phyloP scores from a whole-genome alignment of 2,888 invertebrate genomes.

The Brachylomia viminalis region DNA sequence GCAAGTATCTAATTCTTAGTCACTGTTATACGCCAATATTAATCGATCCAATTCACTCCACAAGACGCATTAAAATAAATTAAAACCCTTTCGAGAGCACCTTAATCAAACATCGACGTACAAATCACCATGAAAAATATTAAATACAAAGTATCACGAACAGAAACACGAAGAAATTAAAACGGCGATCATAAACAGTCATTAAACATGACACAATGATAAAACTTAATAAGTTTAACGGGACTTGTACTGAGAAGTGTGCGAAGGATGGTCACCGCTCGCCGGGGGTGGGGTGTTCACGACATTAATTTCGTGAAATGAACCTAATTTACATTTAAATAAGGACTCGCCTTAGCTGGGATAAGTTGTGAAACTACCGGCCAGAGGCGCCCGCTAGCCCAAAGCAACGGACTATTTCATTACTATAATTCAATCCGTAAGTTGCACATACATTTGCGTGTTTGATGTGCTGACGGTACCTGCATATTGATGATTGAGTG shows the following conservation, averaged over 20 bases:
- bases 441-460: conserved; percentile 76
- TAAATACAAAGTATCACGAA: conserved; percentile 60
- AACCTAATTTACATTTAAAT: conserved; percentile 98
- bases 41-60: conserved; percentile 48
- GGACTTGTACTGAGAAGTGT: conserved; percentile 70
- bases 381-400: conserved; percentile 87
- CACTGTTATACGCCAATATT: conserved; percentile 28
- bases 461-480: conserved; percentile 51
- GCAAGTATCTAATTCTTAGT: background rate
- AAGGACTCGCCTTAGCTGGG: conserved; percentile 92
- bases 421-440: conserved; percentile 89
- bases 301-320: conserved; percentile 97
- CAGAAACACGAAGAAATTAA: conserved; percentile 62
- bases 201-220: conserved; percentile 77
- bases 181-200: conserved; percentile 73
- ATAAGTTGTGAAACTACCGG: conserved; percentile 90
- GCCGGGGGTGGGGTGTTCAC: conserved; percentile 90
- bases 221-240: conserved; percentile 73
- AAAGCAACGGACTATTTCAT: conserved; percentile 88
- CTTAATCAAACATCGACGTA: conserved; percentile 50
- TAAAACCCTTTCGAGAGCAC: conserved; percentile 45
- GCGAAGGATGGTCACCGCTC: conserved; percentile 78
- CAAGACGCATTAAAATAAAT: conserved; percentile 54
- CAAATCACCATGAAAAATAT: conserved; percentile 61
- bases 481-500: conserved; percentile 22